A percentile compares a stretch with the other conserved stretches of the same genome.
phyloP scores from a whole-genome alignment of 2,888 invertebrate genomes.

The Nematopogon swammerdamellus region DNA sequence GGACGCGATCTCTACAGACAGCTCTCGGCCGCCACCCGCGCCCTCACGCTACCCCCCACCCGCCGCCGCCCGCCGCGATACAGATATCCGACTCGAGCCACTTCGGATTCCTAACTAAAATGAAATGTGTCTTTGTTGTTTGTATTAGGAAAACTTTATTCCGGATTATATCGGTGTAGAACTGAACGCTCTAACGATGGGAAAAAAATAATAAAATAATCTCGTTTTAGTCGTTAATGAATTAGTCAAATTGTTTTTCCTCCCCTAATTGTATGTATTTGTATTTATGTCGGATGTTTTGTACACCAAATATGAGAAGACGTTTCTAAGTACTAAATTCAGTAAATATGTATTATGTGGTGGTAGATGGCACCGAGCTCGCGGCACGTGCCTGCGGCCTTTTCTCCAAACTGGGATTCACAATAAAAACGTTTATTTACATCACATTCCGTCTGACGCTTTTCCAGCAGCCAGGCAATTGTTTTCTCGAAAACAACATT shows the following conservation, averaged over 20 bases:
- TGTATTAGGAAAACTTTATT: neutral
- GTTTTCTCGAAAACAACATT: neutral
- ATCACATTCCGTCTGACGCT: neutral
- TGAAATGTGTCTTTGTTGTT: neutral
- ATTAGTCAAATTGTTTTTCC: too few relatives aligned
- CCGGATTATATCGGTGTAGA: too few relatives aligned
- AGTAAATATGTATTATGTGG: too few relatives aligned
- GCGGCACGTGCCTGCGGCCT: too few relatives aligned
- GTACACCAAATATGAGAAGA: too few relatives aligned
- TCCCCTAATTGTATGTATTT: too few relatives aligned
- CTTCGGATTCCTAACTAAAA: neutral
- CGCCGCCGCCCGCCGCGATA: neutral
- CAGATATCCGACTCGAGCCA: neutral
- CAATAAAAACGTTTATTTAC: neutral
- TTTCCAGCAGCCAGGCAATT: neutral
- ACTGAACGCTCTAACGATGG: too few relatives aligned
- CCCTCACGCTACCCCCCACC: neutral
- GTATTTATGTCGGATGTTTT: too few relatives aligned
- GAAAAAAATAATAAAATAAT: too few relatives aligned
- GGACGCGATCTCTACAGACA: slow-evolving; percentile 14
- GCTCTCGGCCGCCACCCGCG: slow-evolving; percentile 10
- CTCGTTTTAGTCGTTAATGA: too few relatives aligned
- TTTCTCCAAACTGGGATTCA: neutral
- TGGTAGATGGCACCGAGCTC: too few relatives aligned
- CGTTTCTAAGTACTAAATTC: too few relatives aligned